Conservation (phyloP, 2,113 vertebrate species). For the Aviceda subcristata region DNA sequence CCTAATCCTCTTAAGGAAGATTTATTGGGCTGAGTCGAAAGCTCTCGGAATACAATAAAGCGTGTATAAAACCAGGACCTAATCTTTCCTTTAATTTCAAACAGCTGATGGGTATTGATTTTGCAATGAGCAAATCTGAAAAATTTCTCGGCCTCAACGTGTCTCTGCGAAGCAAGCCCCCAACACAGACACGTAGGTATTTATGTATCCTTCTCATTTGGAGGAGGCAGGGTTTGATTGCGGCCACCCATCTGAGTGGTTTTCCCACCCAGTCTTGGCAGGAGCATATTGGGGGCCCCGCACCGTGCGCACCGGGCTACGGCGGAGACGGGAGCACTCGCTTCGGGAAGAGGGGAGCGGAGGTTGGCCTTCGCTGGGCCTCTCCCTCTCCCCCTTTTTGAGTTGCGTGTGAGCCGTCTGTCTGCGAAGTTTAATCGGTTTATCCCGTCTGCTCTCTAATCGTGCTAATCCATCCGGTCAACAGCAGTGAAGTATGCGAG, state of each 20-base stretch:
- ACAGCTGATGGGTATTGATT: conserved; percentile 92
- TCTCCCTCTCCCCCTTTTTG: neutral
- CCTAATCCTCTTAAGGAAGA: conserved; percentile 81
- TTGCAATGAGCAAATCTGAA: conserved; percentile 77
- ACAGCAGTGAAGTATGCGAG: neutral
- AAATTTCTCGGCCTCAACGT: conserved; percentile 52
- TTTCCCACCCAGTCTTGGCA: neutral
- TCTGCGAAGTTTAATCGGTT: conserved; percentile 4
- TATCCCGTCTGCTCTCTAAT: conserved; percentile 9
- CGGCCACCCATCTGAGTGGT: neutral
- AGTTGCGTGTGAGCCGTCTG: neutral
- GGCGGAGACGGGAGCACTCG: fast-evolving
- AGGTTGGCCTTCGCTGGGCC: fast-evolving
- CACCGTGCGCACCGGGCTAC: neutral
- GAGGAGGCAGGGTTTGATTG: neutral
- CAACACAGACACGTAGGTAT: neutral
- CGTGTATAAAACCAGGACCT: conserved; percentile 75
- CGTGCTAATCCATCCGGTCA: neutral
- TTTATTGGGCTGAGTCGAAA: conserved; percentile 79
- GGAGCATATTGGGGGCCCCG: neutral
- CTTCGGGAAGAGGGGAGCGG: fast-evolving
- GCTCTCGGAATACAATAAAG: conserved; percentile 77
- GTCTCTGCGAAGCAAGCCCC: neutral
- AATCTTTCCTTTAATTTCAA: conserved; percentile 88
- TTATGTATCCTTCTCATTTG: conserved; percentile 17